Evolutionary conservation across 2,113 vertebrate genomes (phyloP).

Genomic region (Sander lucioperca): DNA sequence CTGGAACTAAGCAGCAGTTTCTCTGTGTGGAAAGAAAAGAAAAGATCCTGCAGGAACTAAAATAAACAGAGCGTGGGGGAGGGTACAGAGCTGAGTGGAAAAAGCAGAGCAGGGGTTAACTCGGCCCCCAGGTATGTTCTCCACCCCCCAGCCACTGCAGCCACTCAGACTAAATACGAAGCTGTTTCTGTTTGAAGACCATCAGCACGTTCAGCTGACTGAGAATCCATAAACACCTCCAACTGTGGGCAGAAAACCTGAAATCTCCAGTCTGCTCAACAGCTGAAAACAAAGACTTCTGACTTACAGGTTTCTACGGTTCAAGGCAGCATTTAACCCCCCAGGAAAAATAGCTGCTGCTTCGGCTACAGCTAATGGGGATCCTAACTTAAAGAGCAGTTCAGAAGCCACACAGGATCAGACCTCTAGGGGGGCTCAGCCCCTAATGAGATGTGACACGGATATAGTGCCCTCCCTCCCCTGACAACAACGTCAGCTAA

Average conservation of each 20-base stretch:
- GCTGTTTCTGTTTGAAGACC: conserved; percentile 34
- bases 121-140: conserved; percentile 51
- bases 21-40: conserved; percentile 18
- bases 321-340: no score
- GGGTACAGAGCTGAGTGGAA: conserved; percentile 27
- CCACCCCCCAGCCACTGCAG: conserved; percentile 41
- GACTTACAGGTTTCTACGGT: no score
- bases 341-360: no score
- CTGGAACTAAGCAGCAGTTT: conserved; percentile 4
- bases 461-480: no score
- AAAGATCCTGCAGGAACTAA: conserved; percentile 46
- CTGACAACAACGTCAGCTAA: no score
- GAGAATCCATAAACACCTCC: conserved; percentile 20
- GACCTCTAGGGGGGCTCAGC: no score
- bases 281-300: no score
- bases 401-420: no score
- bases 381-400: no score
- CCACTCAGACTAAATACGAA: conserved; percentile 65
- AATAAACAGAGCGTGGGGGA: conserved; percentile 51
- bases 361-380: no score
- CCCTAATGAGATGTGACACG: no score
- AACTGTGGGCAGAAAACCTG: not conserved
- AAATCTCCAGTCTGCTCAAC: not conserved
- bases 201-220: conserved; percentile 1
- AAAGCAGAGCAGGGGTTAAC: conserved; percentile 48